Evolutionary conservation across 2,797 vertebrate species (phyloP), one percentile per base, ranked within the genome.

Genomic region (Sus cebifrons): DNA sequence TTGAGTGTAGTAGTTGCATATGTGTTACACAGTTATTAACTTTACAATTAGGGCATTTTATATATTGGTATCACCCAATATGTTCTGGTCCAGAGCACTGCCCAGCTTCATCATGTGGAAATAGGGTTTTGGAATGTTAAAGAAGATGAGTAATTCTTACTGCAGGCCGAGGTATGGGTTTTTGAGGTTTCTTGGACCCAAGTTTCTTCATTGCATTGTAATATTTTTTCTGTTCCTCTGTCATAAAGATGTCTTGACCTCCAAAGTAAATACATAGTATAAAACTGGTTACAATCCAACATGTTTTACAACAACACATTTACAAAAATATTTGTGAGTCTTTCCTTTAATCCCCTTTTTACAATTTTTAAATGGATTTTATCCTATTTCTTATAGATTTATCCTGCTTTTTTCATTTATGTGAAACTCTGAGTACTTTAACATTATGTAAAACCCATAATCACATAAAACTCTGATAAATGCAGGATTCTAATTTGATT

Each of bases 131-230:
- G 29, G 71, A 81, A 75, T 86, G 15, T 87, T 93, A 49, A 91
- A 89, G 78, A 96, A 97, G 86, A 86, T 7, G 73, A 97, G 60
- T 87, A 8, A 91, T 49, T 97, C 98, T 88, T 99, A 99, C 99
- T 91, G 98, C 97, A 98, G 99, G 99, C 96, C 99, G 99, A 0
- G 99, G 99, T 96, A 99, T 99, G 21, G 99, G 99, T 98, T 99
- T 99, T 98, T 99, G 99, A 92, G 99, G 99, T 98, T 99, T 99
- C 98, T 99, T 99, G 89, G 99, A 99, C 67, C 99, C 99, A 83
- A 99, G 98, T 98, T 99, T 99, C 98, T 99, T 99, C 99, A 99
- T 99, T 96, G 99, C 99, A 97, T 99, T 99, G 96, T 99, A 99
- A 83, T 99, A 99, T 98, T 99, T 99, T 98, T 99, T 99, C 98